Evolutionary conservation across 92 coral and sea anemone genomes (phyloP), one percentile per base, ranked within the genome.

Genomic region (Phenganax subtilis): DNA sequence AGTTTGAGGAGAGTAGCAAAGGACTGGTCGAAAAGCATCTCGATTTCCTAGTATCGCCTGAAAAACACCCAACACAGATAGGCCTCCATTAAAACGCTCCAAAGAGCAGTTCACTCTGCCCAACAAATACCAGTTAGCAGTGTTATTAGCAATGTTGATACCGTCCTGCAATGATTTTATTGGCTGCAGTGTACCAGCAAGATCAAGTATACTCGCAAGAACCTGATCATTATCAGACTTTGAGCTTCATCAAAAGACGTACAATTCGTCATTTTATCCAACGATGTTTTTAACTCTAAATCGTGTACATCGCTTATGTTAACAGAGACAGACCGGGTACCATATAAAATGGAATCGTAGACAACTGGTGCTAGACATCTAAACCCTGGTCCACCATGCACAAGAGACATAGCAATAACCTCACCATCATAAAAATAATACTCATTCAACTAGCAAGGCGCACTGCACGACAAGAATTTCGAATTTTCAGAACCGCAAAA

Each of bases 101-200:
- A 84, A 67, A 60, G 88, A 85, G 73, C 87, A 88, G 52, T 83
- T 64, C 16, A 72, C 47, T 84, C 90, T 78, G 57, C 88, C 90
- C 7, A 87, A 64, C 29, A 87, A 77, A 87, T 77, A 86, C 88
- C 91, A 88, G 72, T 66, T 79, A n/a, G 88, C 53, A 37, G 83
- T 73, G 56, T 79, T 31, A 3, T 63, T 56, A 15, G 75, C 84
- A 52, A 84, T 71, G 75, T 74, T 72, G 78, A 84, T 61, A 85
- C 75, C 85, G 80, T 85, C 86, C 66, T 69, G 68, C 57, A 85
- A 78, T 15, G 83, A 74, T 70, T 85, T 20, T 57, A 89, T 75
- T 29, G 82, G 82, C 69, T 83, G 84, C 81, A 85, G 77, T 7
- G 91, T 88, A 25, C 88, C 91, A 76, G 88, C 91, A 71, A 85